Evolutionary conservation across 1,140 invertebrate genomes (phyloP), one percentile per base, ranked within the genome.

Genomic region (Ceratina calcarata): DNA sequence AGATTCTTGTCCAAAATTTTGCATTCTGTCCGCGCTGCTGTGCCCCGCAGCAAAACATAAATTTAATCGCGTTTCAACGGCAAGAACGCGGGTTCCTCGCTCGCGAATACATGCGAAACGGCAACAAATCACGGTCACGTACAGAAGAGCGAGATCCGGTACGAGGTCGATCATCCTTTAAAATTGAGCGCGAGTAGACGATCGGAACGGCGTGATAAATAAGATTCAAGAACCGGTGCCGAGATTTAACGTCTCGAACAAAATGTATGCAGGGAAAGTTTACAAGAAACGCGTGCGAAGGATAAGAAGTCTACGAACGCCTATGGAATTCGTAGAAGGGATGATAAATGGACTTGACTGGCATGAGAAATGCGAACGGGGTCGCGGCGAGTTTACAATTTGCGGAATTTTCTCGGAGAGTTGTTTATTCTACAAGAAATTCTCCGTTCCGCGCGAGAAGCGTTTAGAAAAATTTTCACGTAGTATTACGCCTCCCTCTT

Each of bases 181-280:
- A n/a, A n/a, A n/a, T n/a, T 78, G 80, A 60, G 81, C 61, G 15
- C 78, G 32, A 45, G 22, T 37, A 24, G 32, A 8, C 65, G 45
- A 64, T 66, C 53, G 60, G 18, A 22, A 18, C 18, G 32, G 22
- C 66, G 70, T 58, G 60, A 80, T 80, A 82, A 82, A 80, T 80
- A 71, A 75, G 65, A 67, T 51, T 73, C 67, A 69, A 69, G 53
- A 22, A 57, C 16, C 15, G 18, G 10, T 15, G 45, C 65, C n/a
- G 15, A 24, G 51, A 75, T 77, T 76, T 77, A 61, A 22, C 32
- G n/a, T n/a, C n/a, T n/a, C n/a, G n/a, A n/a, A n/a, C n/a, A n/a
- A n/a, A n/a, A n/a, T n/a, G n/a, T n/a, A n/a, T n/a, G n/a, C n/a
- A n/a, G n/a, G n/a, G n/a, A n/a, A n/a, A 69, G 49, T 72, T 64